phyloP scores from a whole-genome alignment of 2,888 invertebrate species.

The Gymnosoma rotundatum region DNA sequence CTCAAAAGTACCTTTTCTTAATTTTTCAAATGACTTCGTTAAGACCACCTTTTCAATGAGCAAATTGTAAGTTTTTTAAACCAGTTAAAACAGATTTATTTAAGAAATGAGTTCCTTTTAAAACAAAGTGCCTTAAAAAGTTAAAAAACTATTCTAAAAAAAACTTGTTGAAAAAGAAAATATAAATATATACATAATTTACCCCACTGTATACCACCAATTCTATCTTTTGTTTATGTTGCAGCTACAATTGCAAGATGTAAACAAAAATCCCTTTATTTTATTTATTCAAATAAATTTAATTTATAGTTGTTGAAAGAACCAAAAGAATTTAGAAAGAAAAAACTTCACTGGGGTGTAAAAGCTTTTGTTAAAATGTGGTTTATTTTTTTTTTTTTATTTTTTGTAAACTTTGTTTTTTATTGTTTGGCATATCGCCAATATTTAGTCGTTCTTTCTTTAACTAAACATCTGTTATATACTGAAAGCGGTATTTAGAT shows the following conservation, averaged over 20 bases:
- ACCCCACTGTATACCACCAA: neutral
- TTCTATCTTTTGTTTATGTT: neutral
- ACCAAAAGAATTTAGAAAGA: constrained; percentile 8
- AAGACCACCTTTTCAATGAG: no score
- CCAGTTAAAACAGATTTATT: no score
- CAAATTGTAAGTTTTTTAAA: no score
- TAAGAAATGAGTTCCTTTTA: neutral
- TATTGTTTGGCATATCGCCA: no score
- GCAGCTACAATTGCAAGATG: neutral
- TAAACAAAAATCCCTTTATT: constrained; percentile 33
- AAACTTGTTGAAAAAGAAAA: no score
- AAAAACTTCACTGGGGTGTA: constrained; percentile 33
- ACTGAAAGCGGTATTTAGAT: no score
- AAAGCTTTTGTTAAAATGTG: neutral
- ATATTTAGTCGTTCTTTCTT: no score
- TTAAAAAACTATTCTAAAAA: neutral
- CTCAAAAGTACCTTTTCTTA: no score
- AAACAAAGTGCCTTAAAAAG: neutral
- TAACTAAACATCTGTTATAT: no score
- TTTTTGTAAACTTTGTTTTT: no score
- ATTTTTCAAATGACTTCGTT: no score
- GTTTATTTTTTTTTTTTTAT: neutral
- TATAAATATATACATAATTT: neutral
- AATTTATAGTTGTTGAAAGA: constrained; percentile 41
- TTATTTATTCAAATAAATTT: constrained; percentile 39